Evolutionary conservation across 2,113 vertebrate genomes (phyloP), one percentile per base, ranked within the genome.

Genomic region (Myotis brandtii): DNA sequence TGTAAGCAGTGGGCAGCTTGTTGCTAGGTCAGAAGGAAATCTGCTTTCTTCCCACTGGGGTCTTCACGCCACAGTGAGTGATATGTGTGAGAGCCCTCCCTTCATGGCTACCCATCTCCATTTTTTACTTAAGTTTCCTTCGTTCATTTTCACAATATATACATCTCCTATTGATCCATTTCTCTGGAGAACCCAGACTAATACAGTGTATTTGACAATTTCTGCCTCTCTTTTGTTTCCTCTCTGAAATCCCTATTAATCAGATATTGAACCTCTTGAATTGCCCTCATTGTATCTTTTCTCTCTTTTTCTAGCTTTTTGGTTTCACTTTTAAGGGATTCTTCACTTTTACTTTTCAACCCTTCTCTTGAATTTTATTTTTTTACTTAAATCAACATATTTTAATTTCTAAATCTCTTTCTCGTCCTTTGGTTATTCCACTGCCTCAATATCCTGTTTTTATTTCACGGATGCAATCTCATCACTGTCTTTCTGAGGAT

Each of bases 351-450:
- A 32, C 85, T 66, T 95, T 46, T 89, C 40, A 86, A 85, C 2
- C 9, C 3, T 48, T 92, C 89, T 70, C 34, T n/a, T 85, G 30
- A 67, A 76, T 64, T 67, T n/a, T 67, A 30, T 17, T 93, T 64
- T 93, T 94, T 94, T 18, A 70, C 16, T 34, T 87, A 76, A 82
- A 82, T 52, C 62, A 50, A 46, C 52, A 18, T 80, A 73, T 80
- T 88, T 94, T 75, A 54, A 92, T 92, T 80, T 91, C 72, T 72
- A 67, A 93, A 52, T 40, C 76, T 43, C 37, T 73, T 89, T 85
- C 66, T 92, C 75, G 3, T 76, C 59, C 40, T 89, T 86, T 81
- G 72, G 52, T 84, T 54, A 62, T 48, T 30, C 56, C 50, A 27
- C 93, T 76, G 16, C 69, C 56, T 70, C 79, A 40, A 32, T 34